These are phyloP conservation scores for Psammodynastes pulverulentus DNA, from an alignment of 2,113 vertebrate genomes.

Conservation along the genomic window DNA sequence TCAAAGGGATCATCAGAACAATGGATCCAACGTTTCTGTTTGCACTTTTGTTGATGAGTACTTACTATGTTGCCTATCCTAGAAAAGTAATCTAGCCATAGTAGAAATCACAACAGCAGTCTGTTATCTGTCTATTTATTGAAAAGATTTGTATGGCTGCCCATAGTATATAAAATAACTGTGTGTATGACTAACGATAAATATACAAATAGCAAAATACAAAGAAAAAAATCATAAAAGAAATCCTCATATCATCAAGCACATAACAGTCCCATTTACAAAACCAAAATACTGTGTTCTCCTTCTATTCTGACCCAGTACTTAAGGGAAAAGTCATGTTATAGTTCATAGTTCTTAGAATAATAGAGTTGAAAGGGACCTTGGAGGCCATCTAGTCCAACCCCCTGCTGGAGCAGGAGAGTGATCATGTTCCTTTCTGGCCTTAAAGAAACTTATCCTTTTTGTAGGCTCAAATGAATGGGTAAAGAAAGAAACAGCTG, in stretches of 20 bases:
- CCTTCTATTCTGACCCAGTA: background rate
- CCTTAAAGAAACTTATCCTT: background rate
- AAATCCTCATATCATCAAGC: background rate
- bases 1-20: background rate
- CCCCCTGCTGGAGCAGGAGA: too few relatives aligned
- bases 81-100: background rate
- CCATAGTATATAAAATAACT: background rate
- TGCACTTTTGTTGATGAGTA: background rate
- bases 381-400: too few relatives aligned
- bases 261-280: background rate
- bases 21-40: background rate
- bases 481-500: background rate
- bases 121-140: background rate
- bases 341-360: too few relatives aligned
- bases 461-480: background rate
- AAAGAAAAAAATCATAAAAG: background rate
- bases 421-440: background rate
- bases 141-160: background rate
- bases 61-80: background rate
- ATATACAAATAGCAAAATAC: background rate
- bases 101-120: background rate
- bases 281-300: background rate
- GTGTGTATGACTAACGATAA: background rate
- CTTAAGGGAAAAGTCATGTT: too few relatives aligned
- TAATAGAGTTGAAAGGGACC: too few relatives aligned